Evolutionary conservation across 92 coral and sea anemone genomes (phyloP).

Genomic region (Epizoanthus rinbou): DNA sequence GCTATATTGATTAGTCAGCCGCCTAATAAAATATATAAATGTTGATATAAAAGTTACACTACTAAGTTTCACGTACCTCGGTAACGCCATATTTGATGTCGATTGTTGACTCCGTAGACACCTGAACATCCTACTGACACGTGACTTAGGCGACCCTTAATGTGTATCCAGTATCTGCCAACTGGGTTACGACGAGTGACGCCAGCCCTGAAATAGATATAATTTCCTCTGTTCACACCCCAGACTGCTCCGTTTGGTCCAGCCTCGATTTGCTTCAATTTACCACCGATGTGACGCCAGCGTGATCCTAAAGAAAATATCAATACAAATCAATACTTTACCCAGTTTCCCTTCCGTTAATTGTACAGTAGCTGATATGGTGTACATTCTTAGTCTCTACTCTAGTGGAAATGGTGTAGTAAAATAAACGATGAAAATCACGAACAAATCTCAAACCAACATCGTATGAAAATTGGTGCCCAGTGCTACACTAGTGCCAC

Average conservation of each 20-base stretch:
- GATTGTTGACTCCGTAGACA: slow-evolving; percentile 26
- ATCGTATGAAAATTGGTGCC: too few relatives aligned
- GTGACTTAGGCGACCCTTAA: slow-evolving; percentile 29
- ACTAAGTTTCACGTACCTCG: slow-evolving; percentile 7
- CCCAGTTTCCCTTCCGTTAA: too few relatives aligned
- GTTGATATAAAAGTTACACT: background rate
- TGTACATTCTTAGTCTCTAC: too few relatives aligned
- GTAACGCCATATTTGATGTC: slow-evolving; percentile 43
- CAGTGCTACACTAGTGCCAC: too few relatives aligned
- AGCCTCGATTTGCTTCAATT: slow-evolving; percentile 45
- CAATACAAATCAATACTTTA: too few relatives aligned
- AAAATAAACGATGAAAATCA: too few relatives aligned
- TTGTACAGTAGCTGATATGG: too few relatives aligned
- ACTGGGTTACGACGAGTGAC: slow-evolving; percentile 29
- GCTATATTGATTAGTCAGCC: too few relatives aligned
- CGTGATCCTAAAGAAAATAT: slow-evolving; percentile 3
- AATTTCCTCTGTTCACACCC: slow-evolving; percentile 18
- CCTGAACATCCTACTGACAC: slow-evolving; percentile 53
- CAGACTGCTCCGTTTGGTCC: slow-evolving; percentile 32
- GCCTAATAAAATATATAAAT: too few relatives aligned
- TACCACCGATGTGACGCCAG: slow-evolving; percentile 34
- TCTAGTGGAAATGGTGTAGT: too few relatives aligned
- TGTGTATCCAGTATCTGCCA: slow-evolving; percentile 40
- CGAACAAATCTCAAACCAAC: too few relatives aligned
- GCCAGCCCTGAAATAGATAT: slow-evolving; percentile 19